Evolutionary conservation across 2,888 invertebrate species (phyloP), one percentile per base, ranked within the genome.

Genomic region (Conus canariensis): DNA sequence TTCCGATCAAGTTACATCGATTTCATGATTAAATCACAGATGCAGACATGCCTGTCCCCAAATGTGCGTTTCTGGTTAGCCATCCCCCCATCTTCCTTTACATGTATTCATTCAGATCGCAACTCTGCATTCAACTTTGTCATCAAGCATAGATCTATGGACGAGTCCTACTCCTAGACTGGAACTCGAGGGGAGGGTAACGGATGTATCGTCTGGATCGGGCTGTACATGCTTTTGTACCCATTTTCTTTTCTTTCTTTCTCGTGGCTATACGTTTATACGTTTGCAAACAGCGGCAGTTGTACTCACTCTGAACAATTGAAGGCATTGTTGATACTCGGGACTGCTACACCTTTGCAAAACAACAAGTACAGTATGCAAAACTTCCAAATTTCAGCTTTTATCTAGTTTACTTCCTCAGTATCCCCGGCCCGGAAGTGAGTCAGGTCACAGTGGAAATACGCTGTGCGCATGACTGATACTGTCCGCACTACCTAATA

Each of bases 401-500:
- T 80, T 30, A 56, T 25, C 14, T 82, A 88, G 77, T 91, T 91
- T 90, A 91, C 92, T 91, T 92, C 92, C 92, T 91, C 80, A 74
- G 88, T 89, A 87, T 74, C 82, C 85, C 91, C 92, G 92, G 92
- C 87, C 87, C 90, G 92, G 92, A 92, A 92, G 89, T 92, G 91
- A 91, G 90, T 91, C 91, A 85, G 67, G 82, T 85, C 77, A 80
- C 30, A 77, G 85, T 85, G 82, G 88, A 85, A 90, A n/a, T 25
- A 70, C n/a, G 22, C n/a, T n/a, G 16, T 89, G 85, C 89, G 89
- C 89, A 89, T 89, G 85, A 74, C 14, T 25, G 25, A 19, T 16
- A 59, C 22, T 58, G 74, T 86, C 12, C 8, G 19, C 22, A 58
- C 67, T 74, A 45, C 89, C 89, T 25, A 67, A 89, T 89, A 67